Evolutionary conservation across 2,113 vertebrate species (phyloP), one percentile per base, ranked within the genome.

Genomic region (Vulpes ferrilata): DNA sequence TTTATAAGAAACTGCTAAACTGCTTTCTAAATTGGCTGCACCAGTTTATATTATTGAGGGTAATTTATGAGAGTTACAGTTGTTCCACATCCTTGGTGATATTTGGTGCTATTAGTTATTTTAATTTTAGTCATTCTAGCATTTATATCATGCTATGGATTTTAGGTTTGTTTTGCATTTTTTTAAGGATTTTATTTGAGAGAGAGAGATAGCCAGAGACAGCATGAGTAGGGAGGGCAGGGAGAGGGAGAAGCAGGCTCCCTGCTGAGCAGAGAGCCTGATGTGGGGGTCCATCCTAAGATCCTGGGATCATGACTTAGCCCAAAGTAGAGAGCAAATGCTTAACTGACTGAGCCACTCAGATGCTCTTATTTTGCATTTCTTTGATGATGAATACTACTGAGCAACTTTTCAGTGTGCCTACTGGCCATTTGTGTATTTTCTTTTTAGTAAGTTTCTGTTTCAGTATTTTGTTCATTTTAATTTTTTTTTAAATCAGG

Each of bases 381-480:
- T 88, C 17, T 88, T 92, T 30, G n/a, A 79, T 90, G 79, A 88
- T 53, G 55, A 92, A 22, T 62, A 85, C 69, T 69, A 38, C 4
- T 59, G 88, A 76, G 30, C 71, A 79, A 79, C 3, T 51, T 92
- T 78, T 60, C 9, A 67, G 22, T 94, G 51, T 51, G 38, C 84
- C 85, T 76, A 38, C 38, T 85, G 11, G 9, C 22, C 11, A 74
- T 67, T 62, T 90, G 51, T 25, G 32, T 57, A 73, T 82, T 93
- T 92, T 78, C 13, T 55, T 79, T 60, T 59, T 67, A 9, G 73
- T 86, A 67, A 38, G 15, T 88, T 81, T 95, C 59, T 86, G 10
- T 53, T 69, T 53, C 96, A 92, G 55, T 79, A 79, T 87, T 92
- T 94, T 93, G 22, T 4, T 25, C 57, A 81, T 59, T 83, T 93